Percentiles rank a stretch among this genome's conserved stretches.
Evolutionary conservation across 2,113 vertebrate genomes (phyloP).

Genomic region (human (Homo sapiens)): GRCh38 chr3:52797001-52797500

Average conservation of each 20-base stretch:
- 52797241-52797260: slow-evolving; percentile 92
- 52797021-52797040: background rate
- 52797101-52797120: slow-evolving; percentile 93
- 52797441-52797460: background rate
- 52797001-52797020: background rate
- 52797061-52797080: background rate
- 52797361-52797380: background rate
- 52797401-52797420: background rate
- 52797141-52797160: slow-evolving; percentile 90
- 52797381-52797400: background rate
- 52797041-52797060: background rate
- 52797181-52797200: slow-evolving; percentile 95
- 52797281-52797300: background rate
- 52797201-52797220: slow-evolving; percentile 91
- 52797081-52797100: background rate
- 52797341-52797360: background rate
- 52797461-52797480: background rate
- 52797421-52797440: background rate
- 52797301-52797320: background rate
- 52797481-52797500: background rate
- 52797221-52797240: slow-evolving; percentile 92
- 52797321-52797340: background rate
- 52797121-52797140: slow-evolving; percentile 96
- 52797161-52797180: slow-evolving; percentile 95
- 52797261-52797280: slow-evolving; percentile 87